Evolutionary conservation across 2,888 invertebrate species (phyloP).

Genomic region (Strigamia maritima): DNA sequence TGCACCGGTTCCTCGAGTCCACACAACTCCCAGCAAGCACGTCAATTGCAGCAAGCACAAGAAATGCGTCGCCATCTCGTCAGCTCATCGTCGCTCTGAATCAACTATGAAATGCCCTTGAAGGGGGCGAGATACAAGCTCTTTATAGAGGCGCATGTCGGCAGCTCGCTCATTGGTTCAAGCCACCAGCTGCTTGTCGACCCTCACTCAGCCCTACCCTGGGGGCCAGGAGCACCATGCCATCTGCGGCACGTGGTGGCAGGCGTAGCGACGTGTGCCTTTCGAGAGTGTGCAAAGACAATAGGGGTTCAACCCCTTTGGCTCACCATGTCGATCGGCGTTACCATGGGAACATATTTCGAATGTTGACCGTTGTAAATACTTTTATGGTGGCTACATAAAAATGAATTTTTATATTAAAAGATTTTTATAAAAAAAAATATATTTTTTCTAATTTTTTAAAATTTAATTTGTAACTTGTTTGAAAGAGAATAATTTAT

Average conservation of each 20-base stretch:
- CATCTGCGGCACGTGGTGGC: constrained; percentile 37
- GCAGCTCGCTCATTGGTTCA: constrained; percentile 11
- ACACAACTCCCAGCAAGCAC: background rate
- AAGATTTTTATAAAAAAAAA: too few relatives aligned
- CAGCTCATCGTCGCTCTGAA: background rate
- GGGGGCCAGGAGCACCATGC: constrained; percentile 25
- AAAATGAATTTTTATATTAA: too few relatives aligned
- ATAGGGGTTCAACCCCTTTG: background rate
- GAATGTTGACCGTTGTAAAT: background rate
- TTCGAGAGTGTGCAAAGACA: constrained; percentile 15
- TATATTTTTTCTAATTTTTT: too few relatives aligned
- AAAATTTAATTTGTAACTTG: too few relatives aligned
- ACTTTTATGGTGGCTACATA: too few relatives aligned
- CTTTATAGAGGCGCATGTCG: constrained; percentile 18
- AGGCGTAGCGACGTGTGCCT: constrained; percentile 29
- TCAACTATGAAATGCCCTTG: constrained; percentile 6
- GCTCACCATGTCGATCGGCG: background rate
- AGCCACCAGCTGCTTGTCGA: constrained; percentile 12
- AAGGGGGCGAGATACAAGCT: constrained; percentile 2
- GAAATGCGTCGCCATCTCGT: background rate
- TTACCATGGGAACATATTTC: background rate
- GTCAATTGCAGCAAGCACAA: background rate
- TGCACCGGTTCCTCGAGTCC: background rate
- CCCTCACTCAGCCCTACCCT: constrained; percentile 13
- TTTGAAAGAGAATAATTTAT: too few relatives aligned